Evolutionary conservation across 2,888 invertebrate genomes (phyloP).

Genomic region (Sycophila texana): DNA sequence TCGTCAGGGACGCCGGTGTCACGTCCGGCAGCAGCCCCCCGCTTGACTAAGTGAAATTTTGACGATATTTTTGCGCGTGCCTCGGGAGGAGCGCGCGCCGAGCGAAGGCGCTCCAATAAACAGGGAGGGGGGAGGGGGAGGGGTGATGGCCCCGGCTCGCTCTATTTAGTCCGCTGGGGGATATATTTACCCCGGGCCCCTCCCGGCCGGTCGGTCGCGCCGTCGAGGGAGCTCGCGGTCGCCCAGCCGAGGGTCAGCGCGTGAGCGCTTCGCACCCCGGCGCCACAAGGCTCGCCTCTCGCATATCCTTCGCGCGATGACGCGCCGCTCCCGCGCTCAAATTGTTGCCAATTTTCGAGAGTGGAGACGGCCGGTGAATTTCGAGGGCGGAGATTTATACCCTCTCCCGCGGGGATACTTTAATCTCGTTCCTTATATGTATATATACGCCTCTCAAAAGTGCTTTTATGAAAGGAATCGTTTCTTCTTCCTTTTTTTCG

Average conservation of each 20-base stretch:
- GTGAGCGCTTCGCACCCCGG: slow-evolving; percentile 15
- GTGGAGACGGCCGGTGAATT: too few species aligned
- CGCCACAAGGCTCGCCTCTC: not conserved
- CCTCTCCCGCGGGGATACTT: too few species aligned
- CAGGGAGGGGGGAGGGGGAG: slow-evolving; percentile 22
- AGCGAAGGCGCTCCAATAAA: slow-evolving; percentile 62
- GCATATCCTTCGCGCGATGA: not conserved
- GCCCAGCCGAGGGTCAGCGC: not conserved
- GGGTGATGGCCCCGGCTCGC: slow-evolving; percentile 26
- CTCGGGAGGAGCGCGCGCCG: not conserved
- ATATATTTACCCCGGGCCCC: slow-evolving; percentile 55
- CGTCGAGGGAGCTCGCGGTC: not conserved
- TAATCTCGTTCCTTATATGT: too few species aligned
- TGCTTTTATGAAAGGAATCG: too few species aligned
- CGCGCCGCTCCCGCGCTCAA: not conserved
- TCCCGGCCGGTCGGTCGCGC: slow-evolving; percentile 22
- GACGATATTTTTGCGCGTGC: slow-evolving; percentile 61
- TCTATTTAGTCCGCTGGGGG: slow-evolving; percentile 58
- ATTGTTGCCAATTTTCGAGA: too few species aligned
- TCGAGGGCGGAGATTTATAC: too few species aligned
- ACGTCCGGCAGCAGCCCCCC: not conserved
- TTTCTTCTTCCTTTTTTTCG: too few species aligned
- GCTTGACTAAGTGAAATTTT: slow-evolving; percentile 64
- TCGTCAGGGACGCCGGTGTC: not conserved
- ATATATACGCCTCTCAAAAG: too few species aligned